Conservation (phyloP, 1,140 invertebrate species). For the Papilio helenus region DNA sequence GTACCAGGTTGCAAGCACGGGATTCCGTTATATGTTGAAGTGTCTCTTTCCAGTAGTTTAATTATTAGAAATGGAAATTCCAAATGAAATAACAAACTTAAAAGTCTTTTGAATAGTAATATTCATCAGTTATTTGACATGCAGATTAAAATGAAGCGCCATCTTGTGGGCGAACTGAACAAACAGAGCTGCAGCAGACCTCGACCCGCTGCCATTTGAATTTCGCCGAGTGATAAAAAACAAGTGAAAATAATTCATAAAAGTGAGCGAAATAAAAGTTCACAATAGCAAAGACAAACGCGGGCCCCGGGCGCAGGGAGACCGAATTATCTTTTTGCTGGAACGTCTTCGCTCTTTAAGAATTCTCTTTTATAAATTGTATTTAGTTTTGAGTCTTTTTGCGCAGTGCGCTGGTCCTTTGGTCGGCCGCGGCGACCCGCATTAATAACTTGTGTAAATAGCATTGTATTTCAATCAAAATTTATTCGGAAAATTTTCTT, state of each 20-base stretch:
- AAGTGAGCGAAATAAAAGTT: slow-evolving; percentile 78
- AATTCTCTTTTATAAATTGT: slow-evolving; percentile 80
- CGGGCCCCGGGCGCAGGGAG: slow-evolving; percentile 56
- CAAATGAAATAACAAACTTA: neutral
- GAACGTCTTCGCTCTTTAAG: slow-evolving; percentile 77
- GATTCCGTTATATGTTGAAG: too few species aligned
- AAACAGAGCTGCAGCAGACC: slow-evolving; percentile 19
- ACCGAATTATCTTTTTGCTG: slow-evolving; percentile 77
- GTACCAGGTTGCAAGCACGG: too few species aligned
- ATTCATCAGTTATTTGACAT: slow-evolving; percentile 25
- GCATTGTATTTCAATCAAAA: slow-evolving; percentile 52
- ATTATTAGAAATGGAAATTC: neutral
- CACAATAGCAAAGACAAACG: slow-evolving; percentile 80
- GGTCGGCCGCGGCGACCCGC: slow-evolving; percentile 61
- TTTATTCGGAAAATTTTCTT: slow-evolving; percentile 23
- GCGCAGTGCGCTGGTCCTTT: slow-evolving; percentile 64
- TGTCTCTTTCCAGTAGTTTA: neutral
- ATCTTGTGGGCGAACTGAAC: slow-evolving; percentile 27
- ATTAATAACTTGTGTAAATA: slow-evolving; percentile 71
- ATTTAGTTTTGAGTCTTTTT: slow-evolving; percentile 76
- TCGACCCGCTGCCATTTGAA: slow-evolving; percentile 59
- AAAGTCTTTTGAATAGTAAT: neutral
- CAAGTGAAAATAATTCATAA: slow-evolving; percentile 80
- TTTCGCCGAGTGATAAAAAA: slow-evolving; percentile 72
- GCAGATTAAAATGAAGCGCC: slow-evolving; percentile 33